phyloP scores from a whole-genome alignment of 2,888 invertebrate species.

The Carterocephalus palaemon region DNA sequence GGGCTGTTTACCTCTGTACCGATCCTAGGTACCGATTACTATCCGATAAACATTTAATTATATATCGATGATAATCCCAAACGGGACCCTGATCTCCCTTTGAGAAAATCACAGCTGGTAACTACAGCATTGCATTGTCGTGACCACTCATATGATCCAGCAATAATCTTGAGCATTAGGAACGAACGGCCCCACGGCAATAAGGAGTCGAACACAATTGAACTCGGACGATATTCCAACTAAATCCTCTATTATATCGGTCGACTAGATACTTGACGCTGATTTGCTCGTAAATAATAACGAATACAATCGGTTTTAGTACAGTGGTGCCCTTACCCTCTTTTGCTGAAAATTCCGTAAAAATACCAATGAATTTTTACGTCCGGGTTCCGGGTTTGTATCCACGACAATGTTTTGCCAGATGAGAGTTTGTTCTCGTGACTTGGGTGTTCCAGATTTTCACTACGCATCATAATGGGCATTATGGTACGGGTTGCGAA shows the following conservation, averaged over 20 bases:
- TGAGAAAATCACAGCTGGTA: slow-evolving; percentile 21
- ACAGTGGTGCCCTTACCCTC: no score
- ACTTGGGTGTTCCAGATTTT: no score
- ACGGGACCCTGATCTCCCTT: slow-evolving; percentile 7
- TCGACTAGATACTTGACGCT: slow-evolving; percentile 26
- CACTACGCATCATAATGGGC: no score
- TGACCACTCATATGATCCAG: slow-evolving; percentile 26
- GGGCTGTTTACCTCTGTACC: no score
- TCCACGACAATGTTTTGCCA: no score
- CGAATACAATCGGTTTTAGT: no score
- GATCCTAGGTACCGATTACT: neutral
- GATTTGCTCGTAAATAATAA: neutral
- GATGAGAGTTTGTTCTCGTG: no score
- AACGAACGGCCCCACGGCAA: slow-evolving; percentile 47
- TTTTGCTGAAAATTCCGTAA: no score
- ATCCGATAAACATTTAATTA: neutral
- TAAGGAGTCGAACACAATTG: slow-evolving; percentile 66
- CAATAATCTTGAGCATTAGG: slow-evolving; percentile 50
- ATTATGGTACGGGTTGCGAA: no score
- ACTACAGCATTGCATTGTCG: slow-evolving; percentile 15
- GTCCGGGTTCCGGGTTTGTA: no score
- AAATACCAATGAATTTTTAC: no score
- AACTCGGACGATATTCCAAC: slow-evolving; percentile 45
- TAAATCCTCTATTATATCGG: slow-evolving; percentile 70
- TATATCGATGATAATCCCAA: slow-evolving; percentile 6